phyloP scores from a whole-genome alignment of 2,797 vertebrate genomes.

The Cichlasoma orientale region DNA sequence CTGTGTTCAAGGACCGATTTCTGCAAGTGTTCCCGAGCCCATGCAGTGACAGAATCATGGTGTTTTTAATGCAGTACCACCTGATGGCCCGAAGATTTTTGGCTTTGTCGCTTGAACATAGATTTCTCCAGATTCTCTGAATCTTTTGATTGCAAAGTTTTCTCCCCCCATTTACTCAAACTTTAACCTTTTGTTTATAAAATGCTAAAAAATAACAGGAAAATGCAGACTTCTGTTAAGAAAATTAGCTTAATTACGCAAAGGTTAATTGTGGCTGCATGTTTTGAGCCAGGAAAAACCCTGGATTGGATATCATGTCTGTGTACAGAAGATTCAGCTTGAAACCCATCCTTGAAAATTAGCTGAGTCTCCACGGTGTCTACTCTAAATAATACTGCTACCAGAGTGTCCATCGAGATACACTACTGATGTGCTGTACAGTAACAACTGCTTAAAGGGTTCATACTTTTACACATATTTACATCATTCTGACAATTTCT shows the following conservation, averaged over 20 bases:
- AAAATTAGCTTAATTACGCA: no score
- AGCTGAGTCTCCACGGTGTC: background rate
- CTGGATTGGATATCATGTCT: background rate
- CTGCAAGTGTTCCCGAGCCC: background rate
- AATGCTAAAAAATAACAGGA: background rate
- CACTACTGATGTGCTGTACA: background rate
- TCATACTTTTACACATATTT: background rate
- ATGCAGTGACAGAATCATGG: background rate
- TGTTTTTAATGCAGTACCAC: background rate
- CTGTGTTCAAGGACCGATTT: background rate
- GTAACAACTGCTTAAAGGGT: background rate
- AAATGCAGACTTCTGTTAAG: background rate
- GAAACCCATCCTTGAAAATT: background rate
- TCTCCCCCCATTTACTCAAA: no score
- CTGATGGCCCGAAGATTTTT: background rate
- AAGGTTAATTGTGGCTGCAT: no score
- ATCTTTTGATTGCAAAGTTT: background rate
- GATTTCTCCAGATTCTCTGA: background rate
- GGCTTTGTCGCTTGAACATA: background rate
- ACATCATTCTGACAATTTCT: background rate
- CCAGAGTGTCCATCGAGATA: background rate
- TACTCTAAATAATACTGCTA: background rate
- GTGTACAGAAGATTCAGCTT: background rate
- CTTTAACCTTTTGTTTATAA: no score
- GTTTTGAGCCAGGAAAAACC: background rate